Evolutionary conservation across 2,888 invertebrate genomes (phyloP), one percentile per base, ranked within the genome.

Genomic region (Tipula lateralis): DNA sequence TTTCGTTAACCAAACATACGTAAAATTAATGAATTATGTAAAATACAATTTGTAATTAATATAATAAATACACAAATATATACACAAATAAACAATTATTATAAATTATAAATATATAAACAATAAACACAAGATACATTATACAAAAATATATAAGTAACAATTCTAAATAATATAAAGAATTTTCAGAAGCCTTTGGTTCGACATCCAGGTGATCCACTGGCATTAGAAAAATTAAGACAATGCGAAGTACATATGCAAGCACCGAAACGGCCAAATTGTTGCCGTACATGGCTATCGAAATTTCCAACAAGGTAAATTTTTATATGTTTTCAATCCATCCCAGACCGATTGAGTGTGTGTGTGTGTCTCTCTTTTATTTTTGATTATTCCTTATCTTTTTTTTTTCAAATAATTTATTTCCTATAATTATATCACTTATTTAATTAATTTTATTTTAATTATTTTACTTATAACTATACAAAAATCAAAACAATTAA

Each of bases 201-300:
- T 89, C 94, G 95, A 90, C 94, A 93, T 90, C 94, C 94, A 88
- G 95, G 94, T 88, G 95, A 94, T 90, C 93, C 94, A 88, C 92
- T 95, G 91, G 93, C 94, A 88, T 90, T 94, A 90, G 95, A 95
- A 89, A 96, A 96, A 93, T 94, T 95, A 91, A 94, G 95, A 87
- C 96, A 96, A 90, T 96, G 96, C 91, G 96, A 97, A 92, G 94
- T 97, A 87, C 97, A 97, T 92, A 95, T 96, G 94, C 94, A 94
- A 91, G 93, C 94, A 87, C 94, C 94, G 87, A 90, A 90, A 87
- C 93, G 95, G 90, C 95, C 95, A 91, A 96, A 96, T 92, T 96
- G 96, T 93, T 97, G 97, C 92, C 94, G 95, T 89, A 94, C 96
- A 88, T 97, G 97, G 97, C 93, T 97, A 91, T 95, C 96, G 91